Base-by-base conservation (phyloP, 1,140 invertebrate species). In the Platorchestia sp. region DNA sequence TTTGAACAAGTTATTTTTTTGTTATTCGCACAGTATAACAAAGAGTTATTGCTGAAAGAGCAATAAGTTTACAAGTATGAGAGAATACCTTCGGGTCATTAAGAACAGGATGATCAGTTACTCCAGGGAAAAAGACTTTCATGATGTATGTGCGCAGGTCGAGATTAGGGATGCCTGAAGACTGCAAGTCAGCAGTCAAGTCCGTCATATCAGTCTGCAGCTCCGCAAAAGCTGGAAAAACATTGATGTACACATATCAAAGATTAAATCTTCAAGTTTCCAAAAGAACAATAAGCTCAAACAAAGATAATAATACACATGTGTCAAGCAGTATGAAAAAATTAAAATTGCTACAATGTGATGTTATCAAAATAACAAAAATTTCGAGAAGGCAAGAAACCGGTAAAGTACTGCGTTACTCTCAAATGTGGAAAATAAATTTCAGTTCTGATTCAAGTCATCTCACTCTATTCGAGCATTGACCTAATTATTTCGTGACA, bases 201-300 rank as follows among this genome's bases (percentile, higher is more conserved):
- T 99, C 99, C 90, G 99, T 99, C 98, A 99, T 99, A 97, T 99
- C 99, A 0, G 99, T 99, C 97, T 99, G 99, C 40, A 99, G 97
- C 97, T 99, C 99, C n/a, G 99, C 99, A 98, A 99, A 99, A 1
- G 99, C 96, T 96, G 95, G 10, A 53, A 51, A 27, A 47, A 91
- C 42, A 47, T 45, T 89, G 51, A 22, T 3, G 51, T 0, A 86
- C 43, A 95, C 45, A 95, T 44, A 27, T 51, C 10, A 75, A 36
- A 14, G 14, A 22, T 75, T 3, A 75, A 75, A 75, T 3, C 59
- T 36, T 36, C 14, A 14, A 75, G 1, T 36, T 75, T 75, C 27
- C 14, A 75, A 75, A 75, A 75, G 59, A 75, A 75, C 3, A 3
- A 75, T 75, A 36, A 10, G 27, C 59, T 75, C 10, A 75, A 22